Percentiles rank a stretch among this genome's conserved stretches.
These are phyloP conservation scores for Microtus montanus DNA, from an alignment of 2,113 vertebrate genomes.

Conservation along the genomic window DNA sequence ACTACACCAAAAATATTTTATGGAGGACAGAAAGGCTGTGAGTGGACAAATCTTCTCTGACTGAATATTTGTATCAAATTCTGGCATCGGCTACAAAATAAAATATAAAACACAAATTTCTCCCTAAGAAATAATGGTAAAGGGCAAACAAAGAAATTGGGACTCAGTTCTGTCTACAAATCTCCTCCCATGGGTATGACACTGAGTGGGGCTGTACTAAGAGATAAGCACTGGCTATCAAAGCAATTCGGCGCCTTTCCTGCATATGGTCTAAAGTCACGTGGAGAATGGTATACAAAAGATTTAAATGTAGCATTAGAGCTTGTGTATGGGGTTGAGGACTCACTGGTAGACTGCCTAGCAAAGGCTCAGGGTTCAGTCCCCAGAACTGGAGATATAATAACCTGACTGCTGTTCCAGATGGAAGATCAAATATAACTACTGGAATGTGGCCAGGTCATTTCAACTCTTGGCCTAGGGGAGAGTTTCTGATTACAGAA, in stretches of 20 bases:
- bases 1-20: slow-evolving; percentile 17
- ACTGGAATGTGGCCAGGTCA: background rate
- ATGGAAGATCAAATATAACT: background rate
- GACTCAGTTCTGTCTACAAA: background rate
- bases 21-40: background rate
- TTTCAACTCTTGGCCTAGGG: slow-evolving; percentile 19
- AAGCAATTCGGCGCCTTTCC: background rate
- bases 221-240: background rate
- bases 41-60: slow-evolving; percentile 33
- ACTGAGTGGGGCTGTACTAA: background rate
- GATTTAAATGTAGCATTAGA: background rate
- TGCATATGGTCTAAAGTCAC: background rate
- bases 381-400: background rate
- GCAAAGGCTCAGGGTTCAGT: background rate
- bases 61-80: slow-evolving; percentile 41
- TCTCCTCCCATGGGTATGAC: background rate
- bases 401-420: background rate
- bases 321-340: background rate
- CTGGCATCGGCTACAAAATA: slow-evolving; percentile 5
- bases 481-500: background rate
- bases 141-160: background rate
- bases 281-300: background rate
- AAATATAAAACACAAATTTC: slow-evolving; percentile 26
- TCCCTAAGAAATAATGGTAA: background rate
- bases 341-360: background rate